These are phyloP conservation scores for Oreochromis grahami DNA, from an alignment of 2,797 vertebrate genomes.

Conservation along the genomic window DNA sequence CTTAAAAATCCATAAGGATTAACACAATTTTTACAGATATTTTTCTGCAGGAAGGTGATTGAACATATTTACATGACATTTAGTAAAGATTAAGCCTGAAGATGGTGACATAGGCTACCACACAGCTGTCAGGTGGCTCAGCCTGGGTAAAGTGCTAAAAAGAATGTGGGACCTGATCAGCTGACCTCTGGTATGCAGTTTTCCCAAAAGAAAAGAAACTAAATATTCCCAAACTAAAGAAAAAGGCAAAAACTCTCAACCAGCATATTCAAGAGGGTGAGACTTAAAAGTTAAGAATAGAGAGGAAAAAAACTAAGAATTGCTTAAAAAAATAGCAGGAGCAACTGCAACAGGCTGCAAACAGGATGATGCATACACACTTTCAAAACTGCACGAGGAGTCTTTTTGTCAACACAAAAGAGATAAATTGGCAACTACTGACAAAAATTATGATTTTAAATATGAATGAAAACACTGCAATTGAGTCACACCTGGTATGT, in stretches of 20 bases:
- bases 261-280: neutral
- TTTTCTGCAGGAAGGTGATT: neutral
- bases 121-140: neutral
- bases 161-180: neutral
- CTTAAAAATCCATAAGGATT: neutral
- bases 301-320: neutral
- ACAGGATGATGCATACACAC: neutral
- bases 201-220: neutral
- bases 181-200: neutral
- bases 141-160: neutral
- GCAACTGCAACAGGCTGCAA: neutral
- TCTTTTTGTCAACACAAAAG: neutral
- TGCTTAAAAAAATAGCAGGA: neutral
- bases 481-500: conserved; percentile 44
- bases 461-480: neutral
- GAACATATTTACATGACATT: neutral
- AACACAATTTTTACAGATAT: neutral
- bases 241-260: neutral
- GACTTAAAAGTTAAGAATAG: neutral
- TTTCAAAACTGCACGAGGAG: neutral
- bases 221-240: neutral
- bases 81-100: neutral
- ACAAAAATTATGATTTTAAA: conserved; percentile 24
- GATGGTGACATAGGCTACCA: neutral
- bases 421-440: conserved; percentile 30